Base-by-base conservation (phyloP, 2,113 vertebrate species). In the Oxyruncus cristatus region DNA sequence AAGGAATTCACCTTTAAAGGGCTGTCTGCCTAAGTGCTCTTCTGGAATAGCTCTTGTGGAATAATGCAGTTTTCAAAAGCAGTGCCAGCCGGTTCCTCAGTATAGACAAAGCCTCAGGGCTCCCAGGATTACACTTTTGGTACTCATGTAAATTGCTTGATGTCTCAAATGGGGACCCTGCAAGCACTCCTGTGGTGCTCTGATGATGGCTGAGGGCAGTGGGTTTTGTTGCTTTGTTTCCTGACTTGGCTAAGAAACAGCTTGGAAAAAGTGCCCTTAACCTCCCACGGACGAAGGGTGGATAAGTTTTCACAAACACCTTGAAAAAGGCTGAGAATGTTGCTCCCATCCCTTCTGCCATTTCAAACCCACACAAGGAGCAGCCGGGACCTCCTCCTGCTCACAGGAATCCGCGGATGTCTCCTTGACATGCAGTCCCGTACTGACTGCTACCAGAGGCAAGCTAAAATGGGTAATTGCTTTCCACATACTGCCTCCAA, bases 51-150 rank as follows among this genome's bases (percentile, higher is more conserved):
- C 41, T 94, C 91, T 94, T 75, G 87, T 0, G 0, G 85, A 94
- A 95, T 68, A 96, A 94, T 67, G n/a, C 4, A 2, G 41, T 85
- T 88, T 88, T 88, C 75, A 88, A 85, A 86, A 92, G 92, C 65
- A 46, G 52, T 65, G 70, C 80, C 71, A 95, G 72, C 14, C 4
- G 1, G 58, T 61, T 94, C 49, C 49, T 88, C 41, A 41, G 12
- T 42, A 49, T 3, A 70, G 39, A 62, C 19, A 78, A 84, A 81
- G 68, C 78, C 84, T n/a, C 49, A 20, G 32, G 49, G 59, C 52
- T 84, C 41, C n/a, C 26, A 79, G 41, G 33, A 26, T 67, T 72
- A 79, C 44, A 21, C 49, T 52, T 53, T 7, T 39, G 27, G 55
- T 73, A 47, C 46, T 79, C 41, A 21, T 0, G 67, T 50, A 77